Conservation (phyloP, 2,888 invertebrate genomes). For the Agonopterix arenella region DNA sequence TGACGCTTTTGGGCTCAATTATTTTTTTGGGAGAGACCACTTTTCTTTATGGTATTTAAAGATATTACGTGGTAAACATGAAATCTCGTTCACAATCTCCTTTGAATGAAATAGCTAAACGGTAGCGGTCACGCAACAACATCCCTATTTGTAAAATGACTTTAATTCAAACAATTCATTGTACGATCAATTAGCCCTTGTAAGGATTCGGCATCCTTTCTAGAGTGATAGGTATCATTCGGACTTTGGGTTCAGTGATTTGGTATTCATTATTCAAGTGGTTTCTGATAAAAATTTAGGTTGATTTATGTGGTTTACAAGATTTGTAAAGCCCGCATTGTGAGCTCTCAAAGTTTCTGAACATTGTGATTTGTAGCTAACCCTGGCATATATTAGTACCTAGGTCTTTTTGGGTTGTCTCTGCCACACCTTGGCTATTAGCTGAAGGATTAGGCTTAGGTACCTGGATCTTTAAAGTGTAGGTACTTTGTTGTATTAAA, state of each 20-base stretch:
- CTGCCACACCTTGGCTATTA: too few species aligned
- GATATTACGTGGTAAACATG: neutral
- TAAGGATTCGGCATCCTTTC: neutral
- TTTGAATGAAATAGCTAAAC: conserved; percentile 25
- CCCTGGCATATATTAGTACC: too few species aligned
- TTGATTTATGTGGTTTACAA: too few species aligned
- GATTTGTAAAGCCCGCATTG: too few species aligned
- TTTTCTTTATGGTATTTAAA: conserved; percentile 22
- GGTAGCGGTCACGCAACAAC: conserved; percentile 35
- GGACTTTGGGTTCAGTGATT: neutral
- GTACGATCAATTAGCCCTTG: conserved; percentile 1
- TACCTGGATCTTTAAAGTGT: too few species aligned
- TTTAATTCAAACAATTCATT: neutral
- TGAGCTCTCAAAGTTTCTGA: too few species aligned
- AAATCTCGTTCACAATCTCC: conserved; percentile 17
- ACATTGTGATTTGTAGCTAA: too few species aligned
- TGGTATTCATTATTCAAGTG: too few species aligned
- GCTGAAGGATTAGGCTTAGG: too few species aligned
- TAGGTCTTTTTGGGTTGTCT: too few species aligned
- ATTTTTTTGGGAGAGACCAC: conserved; percentile 25
- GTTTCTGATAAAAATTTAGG: too few species aligned
- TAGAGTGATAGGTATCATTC: neutral
- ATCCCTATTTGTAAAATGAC: neutral
- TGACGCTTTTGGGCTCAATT: conserved; percentile 29
- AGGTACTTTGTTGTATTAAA: too few species aligned